Evolutionary conservation across 2,888 invertebrate species (phyloP).

Genomic region (Hemicrepidius hirtus): DNA sequence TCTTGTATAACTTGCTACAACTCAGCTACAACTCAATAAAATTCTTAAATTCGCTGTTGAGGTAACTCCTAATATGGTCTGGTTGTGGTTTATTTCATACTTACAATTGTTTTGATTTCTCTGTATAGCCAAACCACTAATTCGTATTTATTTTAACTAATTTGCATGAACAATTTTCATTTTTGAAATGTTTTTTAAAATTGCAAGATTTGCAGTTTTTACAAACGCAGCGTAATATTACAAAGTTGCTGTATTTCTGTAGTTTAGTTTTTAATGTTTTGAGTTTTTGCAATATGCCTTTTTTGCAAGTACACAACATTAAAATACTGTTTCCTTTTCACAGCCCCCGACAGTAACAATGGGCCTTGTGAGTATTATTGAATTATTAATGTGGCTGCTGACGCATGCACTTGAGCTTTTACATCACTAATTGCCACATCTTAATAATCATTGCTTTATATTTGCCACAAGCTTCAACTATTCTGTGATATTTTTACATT

Average conservation of each 20-base stretch:
- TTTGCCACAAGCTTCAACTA: conserved; percentile 25
- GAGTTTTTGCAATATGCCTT: conserved; percentile 18
- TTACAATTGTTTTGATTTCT: conserved; percentile 16
- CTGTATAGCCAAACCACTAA: conserved; percentile 10
- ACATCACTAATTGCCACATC: conserved; percentile 19
- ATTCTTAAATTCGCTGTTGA: no score
- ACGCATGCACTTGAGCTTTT: conserved; percentile 33
- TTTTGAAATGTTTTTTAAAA: background rate
- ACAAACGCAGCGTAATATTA: background rate
- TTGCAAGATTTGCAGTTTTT: background rate
- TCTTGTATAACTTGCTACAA: no score
- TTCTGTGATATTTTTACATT: conserved; percentile 45
- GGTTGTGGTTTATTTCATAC: conserved; percentile 27
- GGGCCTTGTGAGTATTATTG: conserved; percentile 87
- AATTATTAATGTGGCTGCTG: conserved; percentile 55
- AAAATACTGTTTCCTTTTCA: conserved; percentile 74
- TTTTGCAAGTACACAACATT: conserved; percentile 48
- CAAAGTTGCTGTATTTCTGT: background rate
- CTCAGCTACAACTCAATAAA: no score
- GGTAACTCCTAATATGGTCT: conserved; percentile 14
- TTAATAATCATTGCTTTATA: conserved; percentile 35
- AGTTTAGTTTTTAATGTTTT: conserved; percentile 29
- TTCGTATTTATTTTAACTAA: conserved; percentile 21
- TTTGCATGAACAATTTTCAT: conserved; percentile 17
- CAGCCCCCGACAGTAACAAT: conserved; percentile 91